Evolutionary conservation across 2,797 vertebrate species (phyloP).

Genomic region (Brotula barbata): DNA sequence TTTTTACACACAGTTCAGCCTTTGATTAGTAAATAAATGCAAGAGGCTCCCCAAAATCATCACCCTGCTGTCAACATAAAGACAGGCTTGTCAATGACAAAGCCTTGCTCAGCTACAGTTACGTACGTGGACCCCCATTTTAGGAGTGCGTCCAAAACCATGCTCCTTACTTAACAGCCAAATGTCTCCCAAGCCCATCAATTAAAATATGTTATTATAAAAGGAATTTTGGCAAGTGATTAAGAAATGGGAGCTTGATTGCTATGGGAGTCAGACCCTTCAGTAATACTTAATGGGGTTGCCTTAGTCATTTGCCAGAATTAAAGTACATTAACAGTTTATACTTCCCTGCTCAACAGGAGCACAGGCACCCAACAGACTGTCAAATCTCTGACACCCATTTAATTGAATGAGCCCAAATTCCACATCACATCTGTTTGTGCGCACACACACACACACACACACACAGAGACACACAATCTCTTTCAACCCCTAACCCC

Average conservation of each 20-base stretch:
- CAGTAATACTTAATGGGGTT: slow-evolving; percentile 69
- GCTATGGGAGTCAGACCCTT: slow-evolving; percentile 72
- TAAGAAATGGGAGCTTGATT: slow-evolving; percentile 79
- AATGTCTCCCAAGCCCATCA: slow-evolving; percentile 76
- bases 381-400: slow-evolving; percentile 72
- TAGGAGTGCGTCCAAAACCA: slow-evolving; percentile 51
- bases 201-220: slow-evolving; percentile 76
- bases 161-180: slow-evolving; percentile 43
- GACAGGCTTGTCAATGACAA: slow-evolving; percentile 52
- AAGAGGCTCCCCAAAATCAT: slow-evolving; percentile 24
- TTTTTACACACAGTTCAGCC: slow-evolving; percentile 52
- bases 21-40: slow-evolving; percentile 64
- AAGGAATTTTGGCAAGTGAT: slow-evolving; percentile 77
- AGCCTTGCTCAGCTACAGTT: slow-evolving; percentile 26
- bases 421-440: slow-evolving; percentile 56
- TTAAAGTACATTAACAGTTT: slow-evolving; percentile 66
- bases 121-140: slow-evolving; percentile 53
- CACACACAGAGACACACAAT: slow-evolving; percentile 11
- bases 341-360: slow-evolving; percentile 57
- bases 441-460: slow-evolving; percentile 11
- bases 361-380: slow-evolving; percentile 56
- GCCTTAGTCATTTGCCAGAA: slow-evolving; percentile 57
- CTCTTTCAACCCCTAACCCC: slow-evolving; percentile 54
- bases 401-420: slow-evolving; percentile 74
- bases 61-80: slow-evolving; percentile 55